These are phyloP conservation scores for Agrotis puta DNA, from an alignment of 2,888 invertebrate species.

Conservation along the genomic window DNA sequence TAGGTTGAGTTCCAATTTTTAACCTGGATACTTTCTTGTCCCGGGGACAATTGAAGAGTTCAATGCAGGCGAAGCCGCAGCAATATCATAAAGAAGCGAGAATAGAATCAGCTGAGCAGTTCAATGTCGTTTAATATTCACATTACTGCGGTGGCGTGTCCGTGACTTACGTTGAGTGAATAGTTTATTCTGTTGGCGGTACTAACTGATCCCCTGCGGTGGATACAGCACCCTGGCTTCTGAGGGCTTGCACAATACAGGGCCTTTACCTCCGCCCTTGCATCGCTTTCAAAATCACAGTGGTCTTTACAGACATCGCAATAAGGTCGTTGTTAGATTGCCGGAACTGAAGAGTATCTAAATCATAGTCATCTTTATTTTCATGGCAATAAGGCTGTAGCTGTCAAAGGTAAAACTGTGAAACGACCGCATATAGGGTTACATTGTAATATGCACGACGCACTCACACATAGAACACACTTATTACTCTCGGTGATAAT, in stretches of 20 bases:
- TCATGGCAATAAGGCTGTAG: not conserved
- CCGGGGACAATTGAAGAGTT: too few species aligned
- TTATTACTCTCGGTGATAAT: conserved; percentile 35
- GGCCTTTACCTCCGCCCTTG: conserved; percentile 1
- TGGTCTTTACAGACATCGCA: too few species aligned
- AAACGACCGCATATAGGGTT: conserved; percentile 24
- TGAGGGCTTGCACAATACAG: conserved; percentile 49
- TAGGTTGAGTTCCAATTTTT: too few species aligned
- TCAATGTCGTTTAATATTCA: conserved; percentile 47
- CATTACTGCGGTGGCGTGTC: conserved; percentile 17
- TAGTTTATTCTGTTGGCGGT: conserved; percentile 45
- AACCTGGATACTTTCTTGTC: too few species aligned
- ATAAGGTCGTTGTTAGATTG: too few species aligned
- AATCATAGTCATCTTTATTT: not conserved
- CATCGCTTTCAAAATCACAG: too few species aligned
- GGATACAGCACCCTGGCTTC: conserved; percentile 34
- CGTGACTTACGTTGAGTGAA: conserved; percentile 14
- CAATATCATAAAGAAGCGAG: conserved; percentile 6
- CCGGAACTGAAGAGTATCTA: too few species aligned
- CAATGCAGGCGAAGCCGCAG: too few species aligned
- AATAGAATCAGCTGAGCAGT: conserved; percentile 44
- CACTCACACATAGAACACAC: conserved; percentile 14
- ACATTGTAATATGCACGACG: conserved; percentile 39
- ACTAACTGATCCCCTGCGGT: conserved; percentile 34
- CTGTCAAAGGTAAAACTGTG: conserved; percentile 3